Evolutionary conservation across 1,140 invertebrate genomes (phyloP), one percentile per base, ranked within the genome.

Genomic region (Zaprionus africanus): DNA sequence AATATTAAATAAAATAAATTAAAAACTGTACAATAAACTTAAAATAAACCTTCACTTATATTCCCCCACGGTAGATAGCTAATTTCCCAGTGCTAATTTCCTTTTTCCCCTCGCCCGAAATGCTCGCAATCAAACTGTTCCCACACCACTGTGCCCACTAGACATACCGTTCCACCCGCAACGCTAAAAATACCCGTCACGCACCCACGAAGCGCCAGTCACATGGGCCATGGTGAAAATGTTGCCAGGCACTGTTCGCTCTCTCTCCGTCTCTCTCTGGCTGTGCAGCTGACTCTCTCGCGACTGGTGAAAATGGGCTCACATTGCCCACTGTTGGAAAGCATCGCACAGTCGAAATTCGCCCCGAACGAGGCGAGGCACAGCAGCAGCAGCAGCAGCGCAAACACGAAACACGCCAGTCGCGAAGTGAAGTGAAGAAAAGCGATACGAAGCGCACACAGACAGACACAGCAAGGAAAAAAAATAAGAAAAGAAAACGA

Each of bases 171-270:
- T 83, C 81, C 84, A 70, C 84, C 84, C 84, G 84, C 84, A 53
- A 61, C 31, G 62, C 84, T 87, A 88, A 73, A 87, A 87, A 87
- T 87, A 87, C 81, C 79, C 83, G 62, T 54, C 78, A 49, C 26
- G 62, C 84, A 66, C 80, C 80, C 77, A 82, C 56, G 56, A 59
- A 87, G 67, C 69, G 81, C 70, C 81, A 76, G 81, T 87, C 84
- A 87, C 84, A 87, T 90, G 84, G 69, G 81, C 75, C 68, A 71
- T 84, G 81, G 84, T 88, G 85, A 88, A 81, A 66, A 72, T 76
- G 69, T 72, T 76, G 69, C 60, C 73, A 78, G 38, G 64, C 11
- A 17, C 71, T 67, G 59, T 38, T 66, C 9, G 59, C 67, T 60
- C 56, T 15, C 46, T 65, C 66, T n/a, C 46, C 51, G 61, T 74